Evolutionary conservation across 2,797 vertebrate species (phyloP).

Genomic region (Leucoraja ocellata): DNA sequence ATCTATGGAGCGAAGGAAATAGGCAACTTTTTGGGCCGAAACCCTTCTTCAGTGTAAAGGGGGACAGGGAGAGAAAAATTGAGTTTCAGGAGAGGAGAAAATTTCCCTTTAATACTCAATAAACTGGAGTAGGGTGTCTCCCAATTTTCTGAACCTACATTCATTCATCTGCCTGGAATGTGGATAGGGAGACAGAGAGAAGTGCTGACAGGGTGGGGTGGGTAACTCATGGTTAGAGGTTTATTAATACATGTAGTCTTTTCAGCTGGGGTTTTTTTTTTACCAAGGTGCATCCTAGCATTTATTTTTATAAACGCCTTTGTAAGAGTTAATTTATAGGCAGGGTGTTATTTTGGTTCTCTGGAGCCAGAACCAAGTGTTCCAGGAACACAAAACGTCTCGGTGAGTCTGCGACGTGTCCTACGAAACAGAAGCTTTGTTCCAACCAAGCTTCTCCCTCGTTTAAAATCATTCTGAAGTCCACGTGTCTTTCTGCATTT

Average conservation of each 20-base stretch:
- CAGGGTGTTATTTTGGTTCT: slow-evolving; percentile 5
- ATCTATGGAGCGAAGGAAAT: too few species aligned
- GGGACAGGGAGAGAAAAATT: neutral
- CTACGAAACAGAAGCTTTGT: neutral
- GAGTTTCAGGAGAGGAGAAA: neutral
- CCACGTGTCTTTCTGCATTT: neutral
- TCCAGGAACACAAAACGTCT: neutral
- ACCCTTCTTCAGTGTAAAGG: too few species aligned
- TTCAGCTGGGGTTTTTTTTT: neutral
- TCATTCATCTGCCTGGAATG: neutral
- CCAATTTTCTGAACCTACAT: neutral
- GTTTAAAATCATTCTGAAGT: neutral
- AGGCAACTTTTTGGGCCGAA: too few species aligned
- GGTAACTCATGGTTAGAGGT: neutral
- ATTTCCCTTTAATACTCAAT: neutral
- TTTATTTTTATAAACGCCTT: neutral
- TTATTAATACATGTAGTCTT: neutral
- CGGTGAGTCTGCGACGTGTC: neutral
- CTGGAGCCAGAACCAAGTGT: neutral
- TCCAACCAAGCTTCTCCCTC: neutral
- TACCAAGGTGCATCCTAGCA: neutral
- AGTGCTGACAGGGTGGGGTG: slow-evolving; percentile 26
- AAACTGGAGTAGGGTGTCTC: neutral
- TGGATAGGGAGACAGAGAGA: slow-evolving; percentile 3
- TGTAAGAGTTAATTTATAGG: neutral